A percentile compares a stretch with the other conserved stretches of the same genome.
Conservation (phyloP, 2,888 invertebrate genomes). For the Drosophila silvestris region DNA sequence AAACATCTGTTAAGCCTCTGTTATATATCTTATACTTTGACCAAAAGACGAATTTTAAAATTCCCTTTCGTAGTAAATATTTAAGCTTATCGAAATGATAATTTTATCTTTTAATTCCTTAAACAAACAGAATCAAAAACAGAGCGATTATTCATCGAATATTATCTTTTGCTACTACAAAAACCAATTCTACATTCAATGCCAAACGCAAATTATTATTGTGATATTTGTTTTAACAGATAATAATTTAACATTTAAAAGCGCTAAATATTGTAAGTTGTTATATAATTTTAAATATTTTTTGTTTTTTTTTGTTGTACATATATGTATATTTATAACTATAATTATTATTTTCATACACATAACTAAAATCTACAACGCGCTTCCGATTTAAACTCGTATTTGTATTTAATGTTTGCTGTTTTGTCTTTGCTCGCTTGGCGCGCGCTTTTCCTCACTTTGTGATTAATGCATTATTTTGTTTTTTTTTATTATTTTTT, state of each 20-base stretch:
- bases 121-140: constrained; percentile 36
- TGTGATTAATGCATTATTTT: constrained; percentile 68
- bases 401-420: constrained; percentile 37
- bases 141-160: constrained; percentile 52
- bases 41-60: background rate
- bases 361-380: constrained; percentile 58
- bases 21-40: background rate
- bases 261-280: constrained; percentile 58
- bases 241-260: constrained; percentile 74
- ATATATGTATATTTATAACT: constrained; percentile 49
- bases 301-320: constrained; percentile 26
- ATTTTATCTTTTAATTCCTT: constrained; percentile 33
- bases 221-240: constrained; percentile 57
- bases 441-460: constrained; percentile 58
- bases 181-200: constrained; percentile 62
- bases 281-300: constrained; percentile 49
- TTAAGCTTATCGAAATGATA: constrained; percentile 6
- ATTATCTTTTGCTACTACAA: constrained; percentile 52
- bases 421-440: constrained; percentile 58
- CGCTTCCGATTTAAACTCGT: constrained; percentile 44
- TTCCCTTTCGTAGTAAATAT: background rate
- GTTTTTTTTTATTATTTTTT: constrained; percentile 54
- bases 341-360: constrained; percentile 59
- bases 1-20: background rate
- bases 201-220: constrained; percentile 54